phyloP scores from a whole-genome alignment of 1,140 invertebrate genomes.

The Andrena cerasifolii region DNA sequence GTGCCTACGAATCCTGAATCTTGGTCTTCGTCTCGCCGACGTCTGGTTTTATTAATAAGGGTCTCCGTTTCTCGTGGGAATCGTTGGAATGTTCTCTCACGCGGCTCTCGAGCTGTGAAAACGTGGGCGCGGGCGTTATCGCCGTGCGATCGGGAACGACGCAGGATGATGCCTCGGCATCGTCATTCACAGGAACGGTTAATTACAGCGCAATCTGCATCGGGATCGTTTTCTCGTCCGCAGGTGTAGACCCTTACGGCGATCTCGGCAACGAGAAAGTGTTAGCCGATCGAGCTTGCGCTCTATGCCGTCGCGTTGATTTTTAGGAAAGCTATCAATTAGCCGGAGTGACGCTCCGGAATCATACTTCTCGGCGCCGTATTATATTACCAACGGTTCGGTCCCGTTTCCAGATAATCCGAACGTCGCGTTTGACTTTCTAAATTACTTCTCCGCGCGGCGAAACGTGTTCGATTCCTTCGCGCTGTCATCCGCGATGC shows the following conservation, averaged over 20 bases:
- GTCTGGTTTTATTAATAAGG: conserved; percentile 59
- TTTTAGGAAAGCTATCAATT: neutral
- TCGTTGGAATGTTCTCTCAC: conserved; percentile 44
- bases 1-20: neutral
- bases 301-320: neutral
- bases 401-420: neutral
- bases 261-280: conserved; percentile 12
- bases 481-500: neutral
- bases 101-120: conserved; percentile 45
- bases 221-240: conserved; percentile 2
- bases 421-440: conserved; percentile 4
- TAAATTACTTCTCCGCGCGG: conserved; percentile 11
- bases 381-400: neutral
- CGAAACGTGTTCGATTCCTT: neutral
- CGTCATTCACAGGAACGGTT: conserved; percentile 22
- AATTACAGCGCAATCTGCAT: conserved; percentile 27
- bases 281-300: neutral
- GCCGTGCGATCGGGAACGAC: neutral
- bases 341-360: neutral
- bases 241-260: neutral
- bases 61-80: conserved; percentile 51
- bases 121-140: conserved; percentile 19
- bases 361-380: neutral
- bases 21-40: conserved; percentile 3
- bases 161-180: conserved; percentile 20